Base-by-base conservation (phyloP, 2,888 invertebrate species). In the Campaea margaritaria region DNA sequence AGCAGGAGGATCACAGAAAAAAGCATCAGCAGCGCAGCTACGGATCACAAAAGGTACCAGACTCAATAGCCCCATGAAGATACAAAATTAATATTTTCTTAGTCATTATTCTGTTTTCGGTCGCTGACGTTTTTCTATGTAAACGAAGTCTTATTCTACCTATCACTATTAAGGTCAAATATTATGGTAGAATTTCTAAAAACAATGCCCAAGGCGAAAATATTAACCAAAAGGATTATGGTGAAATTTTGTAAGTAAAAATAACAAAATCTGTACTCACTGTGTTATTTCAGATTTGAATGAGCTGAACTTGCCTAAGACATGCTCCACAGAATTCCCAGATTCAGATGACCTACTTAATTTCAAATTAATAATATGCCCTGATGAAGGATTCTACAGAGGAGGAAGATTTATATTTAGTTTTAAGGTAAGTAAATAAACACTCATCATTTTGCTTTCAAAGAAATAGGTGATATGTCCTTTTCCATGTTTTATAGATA, bases 311-410 rank as follows among this genome's bases (percentile, higher is more conserved):
- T 94, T 99, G 83, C 99, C 99, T 70, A 98, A 98, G 93, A 99
- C 99, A 67, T 99, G 99, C 91, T 95, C 95, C 79, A 97, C 98
- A 85, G 98, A 99, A 83, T 98, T 99, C 87, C 98, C 98, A 65
- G 99, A 99, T 89, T 96, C 97, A 67, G 98, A 99, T 93, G 99
- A 99, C 92, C 94, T 99, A 84, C 94, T 99, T 76, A 97, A 96
- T 91, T 99, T 99, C 90, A 99, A 98, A 94, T 93, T 99, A 83
- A 96, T 97, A 68, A 99, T 99, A 85, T 97, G 96, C 81, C 99
- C 99, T 62, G 99, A 99, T 93, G 99, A 99, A 94, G 99, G 99
- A 53, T 99, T 98, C 89, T 99, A 99, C 87, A 95, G 96, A 93
- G 96, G 96, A 73, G 99, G 99, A 62, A 94, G 96, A 85, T 99